Evolutionary conservation across 2,797 vertebrate species (phyloP), one percentile per base, ranked within the genome.

Genomic region (Clarias pachynema): DNA sequence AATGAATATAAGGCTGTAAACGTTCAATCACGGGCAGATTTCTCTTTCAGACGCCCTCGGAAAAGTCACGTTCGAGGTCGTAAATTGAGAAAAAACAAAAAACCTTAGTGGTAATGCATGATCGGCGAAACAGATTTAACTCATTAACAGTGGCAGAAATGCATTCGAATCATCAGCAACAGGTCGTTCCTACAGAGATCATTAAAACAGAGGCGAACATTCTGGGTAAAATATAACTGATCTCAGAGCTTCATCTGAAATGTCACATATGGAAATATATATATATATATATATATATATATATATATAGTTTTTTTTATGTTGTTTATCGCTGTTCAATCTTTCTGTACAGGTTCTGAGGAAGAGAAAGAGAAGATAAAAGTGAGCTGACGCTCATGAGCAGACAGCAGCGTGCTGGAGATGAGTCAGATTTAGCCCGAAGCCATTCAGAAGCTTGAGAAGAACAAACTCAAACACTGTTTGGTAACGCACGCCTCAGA

Each of bases 111-210:
- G 44, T 15, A 22, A 62, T n/a, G n/a, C 18, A 22, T 31, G 40
- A 57, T 81, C 68, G 44, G 44, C 29, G 44, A 2, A 40, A 40
- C 49, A 22, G 29, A 34, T 57, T 65, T 34, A 49, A 49, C 12
- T 49, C 49, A 12, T 49, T 14, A 14, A 49, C 37, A 65, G 69
- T 59, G 49, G 29, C 9, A 59, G 8, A 79, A 59, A 82, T 56
- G 73, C 59, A 83, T n/a, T 26, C 49, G 59, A 86, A 82, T 81
- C 75, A 83, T 80, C 34, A 40, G 59, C 86, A 78, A 83, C 73
- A 63, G 84, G 73, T 84, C 81, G 82, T 86, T 87, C 75, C 74
- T 74, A 85, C 79, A 80, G 70, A 84, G 87, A 87, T 88, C 79
- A 84, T 84, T 69, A 88, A 73, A 82, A 88, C 85, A 85, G 26